Conservation (phyloP, 2,113 vertebrate species). For the Pithys albifrons region DNA sequence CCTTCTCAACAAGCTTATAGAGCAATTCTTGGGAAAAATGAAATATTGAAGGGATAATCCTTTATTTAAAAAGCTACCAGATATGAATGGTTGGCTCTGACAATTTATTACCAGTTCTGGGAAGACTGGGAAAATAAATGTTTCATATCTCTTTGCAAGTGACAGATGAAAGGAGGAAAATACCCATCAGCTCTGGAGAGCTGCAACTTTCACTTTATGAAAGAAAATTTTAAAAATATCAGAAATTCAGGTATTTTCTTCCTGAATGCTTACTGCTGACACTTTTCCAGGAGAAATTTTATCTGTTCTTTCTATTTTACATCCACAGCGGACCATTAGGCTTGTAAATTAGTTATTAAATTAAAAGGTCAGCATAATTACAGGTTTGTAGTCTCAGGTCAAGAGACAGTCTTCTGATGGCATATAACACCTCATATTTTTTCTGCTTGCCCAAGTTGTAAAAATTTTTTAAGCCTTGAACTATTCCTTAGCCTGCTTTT, state of each 20-base stretch:
- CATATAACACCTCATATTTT: neutral
- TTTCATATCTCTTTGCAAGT: constrained; percentile 21
- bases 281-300: neutral
- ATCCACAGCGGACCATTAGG: neutral
- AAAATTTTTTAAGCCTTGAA: neutral
- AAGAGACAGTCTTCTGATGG: neutral
- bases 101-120: constrained; percentile 12
- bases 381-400: neutral
- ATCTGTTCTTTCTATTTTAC: neutral
- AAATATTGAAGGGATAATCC: constrained; percentile 24
- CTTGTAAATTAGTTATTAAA: neutral
- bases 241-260: neutral
- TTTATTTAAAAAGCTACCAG: constrained; percentile 44
- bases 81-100: neutral
- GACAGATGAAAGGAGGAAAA: constrained; percentile 31
- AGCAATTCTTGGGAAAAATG: constrained; percentile 2
- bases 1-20: neutral
- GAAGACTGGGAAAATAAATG: constrained; percentile 22
- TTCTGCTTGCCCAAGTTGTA: neutral
- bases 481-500: neutral
- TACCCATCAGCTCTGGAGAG: neutral
- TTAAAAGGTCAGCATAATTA: neutral
- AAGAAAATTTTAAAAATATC: neutral
- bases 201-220: neutral
- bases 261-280: neutral